Evolutionary conservation across 2,797 vertebrate genomes (phyloP), one percentile per base, ranked within the genome.

Genomic region (Rhinella marina): DNA sequence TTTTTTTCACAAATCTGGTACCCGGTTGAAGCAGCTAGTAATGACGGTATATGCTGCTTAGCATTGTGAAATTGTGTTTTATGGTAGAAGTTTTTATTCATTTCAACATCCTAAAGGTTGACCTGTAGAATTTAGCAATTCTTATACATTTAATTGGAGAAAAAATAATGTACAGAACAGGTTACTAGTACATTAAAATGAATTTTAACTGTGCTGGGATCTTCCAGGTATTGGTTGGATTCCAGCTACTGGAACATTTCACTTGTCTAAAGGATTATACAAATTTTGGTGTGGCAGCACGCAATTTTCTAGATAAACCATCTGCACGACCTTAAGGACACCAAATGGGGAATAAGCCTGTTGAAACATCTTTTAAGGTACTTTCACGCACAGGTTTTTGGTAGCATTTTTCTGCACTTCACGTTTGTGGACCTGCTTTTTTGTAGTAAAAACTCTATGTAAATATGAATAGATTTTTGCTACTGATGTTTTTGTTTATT

Each of bases 1-100:
- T 17, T 16, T 41, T 21, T 10, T 21, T 1, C 27, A 80, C 77
- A 79, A 9, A 57, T 80, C 57, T 80, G 57, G 21, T 61, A 80
- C 56, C 54, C 21, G 11, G 82, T 84, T 84, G 29, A 84, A 61
- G 50, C 13, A 10, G 21, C 70, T 25, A 76, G 56, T 23, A 84
- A 25, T 54, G 23, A 54, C 54, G 29, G 70, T 50, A 19, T 13
- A 52, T 75, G 29, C n/a, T 48, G 56, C 70, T 41, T 61, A 23
- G n/a, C 25, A n/a, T 72, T 57, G 6, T 73, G 16, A 4, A 57
- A 48, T 41, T 13, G 6, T n/a, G n/a, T 64, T 64, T 66, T 62
- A 25, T 62, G 29, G 14, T 32, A 11, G 32, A 21, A 11, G 29
- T 17, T 14, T 27, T 66, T 72, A 72, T 73, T 5, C 48, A 48